phyloP scores from a whole-genome alignment of 2,113 vertebrate species.

The Morone chrysops region DNA sequence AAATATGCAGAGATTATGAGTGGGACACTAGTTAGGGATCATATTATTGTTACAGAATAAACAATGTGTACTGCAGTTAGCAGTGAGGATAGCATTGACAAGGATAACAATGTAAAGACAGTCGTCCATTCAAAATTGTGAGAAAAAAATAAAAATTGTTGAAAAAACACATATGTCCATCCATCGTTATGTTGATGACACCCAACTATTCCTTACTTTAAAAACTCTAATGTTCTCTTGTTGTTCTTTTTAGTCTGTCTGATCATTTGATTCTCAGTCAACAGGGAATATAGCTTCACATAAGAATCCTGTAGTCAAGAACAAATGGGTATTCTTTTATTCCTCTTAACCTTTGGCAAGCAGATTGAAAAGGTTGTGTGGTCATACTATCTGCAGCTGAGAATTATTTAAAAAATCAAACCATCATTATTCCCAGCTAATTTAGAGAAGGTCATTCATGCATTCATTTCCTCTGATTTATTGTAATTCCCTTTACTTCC shows the following conservation, averaged over 20 bases:
- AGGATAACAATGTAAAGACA: not conserved
- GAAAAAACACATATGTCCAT: not conserved
- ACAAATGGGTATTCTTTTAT: conserved; percentile 1
- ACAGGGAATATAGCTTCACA: not conserved
- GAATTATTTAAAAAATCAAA: conserved; percentile 3
- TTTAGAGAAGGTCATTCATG: conserved; percentile 22
- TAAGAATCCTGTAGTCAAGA: not conserved
- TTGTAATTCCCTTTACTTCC: not conserved
- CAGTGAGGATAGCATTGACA: not conserved
- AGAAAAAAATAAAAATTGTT: not conserved
- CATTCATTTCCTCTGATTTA: conserved; percentile 12
- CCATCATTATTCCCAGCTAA: not conserved
- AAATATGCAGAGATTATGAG: not conserved
- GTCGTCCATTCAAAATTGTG: not conserved
- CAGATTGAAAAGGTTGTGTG: conserved; percentile 23
- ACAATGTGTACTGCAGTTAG: not conserved
- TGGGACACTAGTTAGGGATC: not conserved
- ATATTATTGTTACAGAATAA: not conserved
- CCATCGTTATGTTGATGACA: not conserved
- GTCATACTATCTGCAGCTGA: not conserved
- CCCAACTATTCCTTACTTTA: not conserved
- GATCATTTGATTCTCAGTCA: conserved; percentile 2
- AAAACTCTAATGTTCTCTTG: not conserved
- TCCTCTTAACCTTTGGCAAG: conserved; percentile 30
- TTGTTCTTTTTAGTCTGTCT: conserved; percentile 5